A percentile compares a stretch with the other conserved stretches of the same genome.
phyloP scores from a whole-genome alignment of 2,888 invertebrate species.

The Eupithecia centaureata region DNA sequence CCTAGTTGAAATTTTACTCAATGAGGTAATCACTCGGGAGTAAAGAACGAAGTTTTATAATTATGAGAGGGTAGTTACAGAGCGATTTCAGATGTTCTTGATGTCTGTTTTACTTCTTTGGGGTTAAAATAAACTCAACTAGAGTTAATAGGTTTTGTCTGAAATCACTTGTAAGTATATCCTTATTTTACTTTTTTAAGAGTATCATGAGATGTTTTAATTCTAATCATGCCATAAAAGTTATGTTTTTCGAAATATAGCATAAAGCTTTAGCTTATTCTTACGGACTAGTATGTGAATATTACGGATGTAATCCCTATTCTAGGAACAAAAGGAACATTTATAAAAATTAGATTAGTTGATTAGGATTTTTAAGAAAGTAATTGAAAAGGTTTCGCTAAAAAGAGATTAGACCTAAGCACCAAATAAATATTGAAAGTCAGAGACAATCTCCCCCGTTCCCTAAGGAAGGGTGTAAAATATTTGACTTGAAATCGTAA shows the following conservation, averaged over 20 bases:
- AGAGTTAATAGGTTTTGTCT: neutral
- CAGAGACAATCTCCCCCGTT: constrained; percentile 5
- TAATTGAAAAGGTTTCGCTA: neutral
- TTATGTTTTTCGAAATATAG: neutral
- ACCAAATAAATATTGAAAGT: constrained; percentile 11
- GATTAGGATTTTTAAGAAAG: neutral
- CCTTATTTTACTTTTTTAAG: neutral
- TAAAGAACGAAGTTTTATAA: constrained; percentile 26
- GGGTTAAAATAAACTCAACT: neutral
- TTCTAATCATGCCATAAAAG: neutral
- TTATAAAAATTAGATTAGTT: neutral
- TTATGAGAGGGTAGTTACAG: neutral
- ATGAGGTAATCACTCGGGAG: constrained; percentile 41
- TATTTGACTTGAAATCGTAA: constrained; percentile 13
- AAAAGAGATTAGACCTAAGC: constrained; percentile 2
- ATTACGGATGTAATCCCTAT: neutral
- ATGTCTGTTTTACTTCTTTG: neutral
- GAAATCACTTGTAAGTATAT: too few species aligned
- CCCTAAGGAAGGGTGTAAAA: constrained; percentile 7
- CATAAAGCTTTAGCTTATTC: too few species aligned
- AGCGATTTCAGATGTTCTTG: neutral
- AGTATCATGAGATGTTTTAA: too few species aligned
- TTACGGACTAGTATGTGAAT: too few species aligned
- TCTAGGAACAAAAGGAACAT: neutral
- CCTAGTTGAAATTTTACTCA: constrained; percentile 30